Conservation (phyloP, 2,797 vertebrate species). For the Ceryle rudis region DNA sequence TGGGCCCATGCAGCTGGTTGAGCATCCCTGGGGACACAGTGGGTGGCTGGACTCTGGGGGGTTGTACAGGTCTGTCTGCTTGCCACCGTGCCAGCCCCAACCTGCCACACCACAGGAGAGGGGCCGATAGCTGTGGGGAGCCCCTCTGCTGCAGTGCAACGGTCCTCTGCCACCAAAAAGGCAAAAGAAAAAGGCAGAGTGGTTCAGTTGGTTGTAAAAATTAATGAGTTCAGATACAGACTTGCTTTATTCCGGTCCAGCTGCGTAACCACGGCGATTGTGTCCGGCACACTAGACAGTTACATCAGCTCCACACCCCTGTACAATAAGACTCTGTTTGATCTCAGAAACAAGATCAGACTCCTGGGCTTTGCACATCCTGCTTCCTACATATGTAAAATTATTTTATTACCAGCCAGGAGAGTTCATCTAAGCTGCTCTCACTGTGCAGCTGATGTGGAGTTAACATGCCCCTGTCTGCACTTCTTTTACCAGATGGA, state of each 20-base stretch:
- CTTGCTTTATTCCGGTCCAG: slow-evolving; percentile 85
- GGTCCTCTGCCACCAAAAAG: slow-evolving; percentile 12
- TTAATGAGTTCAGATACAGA: slow-evolving; percentile 85
- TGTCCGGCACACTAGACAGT: slow-evolving; percentile 82
- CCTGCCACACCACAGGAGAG: background rate
- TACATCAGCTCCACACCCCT: slow-evolving; percentile 83
- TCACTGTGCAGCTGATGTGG: slow-evolving; percentile 69
- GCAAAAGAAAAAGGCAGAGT: slow-evolving; percentile 69
- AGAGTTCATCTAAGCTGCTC: slow-evolving; percentile 76
- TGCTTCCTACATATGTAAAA: slow-evolving; percentile 84
- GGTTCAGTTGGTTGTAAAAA: slow-evolving; percentile 84
- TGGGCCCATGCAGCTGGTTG: background rate
- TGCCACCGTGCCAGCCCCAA: rapidly evolving
- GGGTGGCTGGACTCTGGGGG: background rate
- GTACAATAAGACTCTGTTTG: slow-evolving; percentile 84
- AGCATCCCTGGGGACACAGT: background rate
- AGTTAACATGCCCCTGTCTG: slow-evolving; percentile 66
- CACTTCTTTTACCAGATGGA: slow-evolving; percentile 71
- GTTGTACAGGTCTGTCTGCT: background rate
- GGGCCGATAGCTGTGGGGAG: slow-evolving; percentile 17
- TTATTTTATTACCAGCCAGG: slow-evolving; percentile 81
- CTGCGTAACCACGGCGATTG: slow-evolving; percentile 83
- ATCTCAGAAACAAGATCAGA: slow-evolving; percentile 84
- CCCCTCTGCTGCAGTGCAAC: background rate
- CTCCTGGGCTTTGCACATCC: slow-evolving; percentile 84